Percentiles rank a stretch among this genome's conserved stretches.
Conservation (phyloP, 2,113 vertebrate genomes). For the Indri indri region DNA sequence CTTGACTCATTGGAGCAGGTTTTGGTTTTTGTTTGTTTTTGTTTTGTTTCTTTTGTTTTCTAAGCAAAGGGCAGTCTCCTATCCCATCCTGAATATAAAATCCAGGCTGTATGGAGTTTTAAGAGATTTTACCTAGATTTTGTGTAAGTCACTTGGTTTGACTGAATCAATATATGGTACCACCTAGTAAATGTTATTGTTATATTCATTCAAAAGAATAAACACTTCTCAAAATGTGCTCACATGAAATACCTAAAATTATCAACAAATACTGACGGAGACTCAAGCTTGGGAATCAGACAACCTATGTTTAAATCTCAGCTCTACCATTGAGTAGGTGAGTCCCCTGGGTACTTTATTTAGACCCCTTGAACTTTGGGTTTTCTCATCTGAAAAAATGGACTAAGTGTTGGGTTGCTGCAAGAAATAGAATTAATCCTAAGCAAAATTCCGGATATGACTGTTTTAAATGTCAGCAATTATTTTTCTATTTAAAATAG, state of each 20-base stretch:
- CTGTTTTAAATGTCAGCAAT: background rate
- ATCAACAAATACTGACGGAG: background rate
- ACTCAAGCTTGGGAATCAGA: background rate
- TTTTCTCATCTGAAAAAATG: background rate
- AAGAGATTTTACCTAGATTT: background rate
- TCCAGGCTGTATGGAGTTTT: background rate
- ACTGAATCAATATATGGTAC: background rate
- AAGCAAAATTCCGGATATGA: background rate
- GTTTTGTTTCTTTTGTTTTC: background rate
- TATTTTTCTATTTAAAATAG: conserved; percentile 28
- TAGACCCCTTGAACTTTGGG: background rate
- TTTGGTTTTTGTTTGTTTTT: background rate
- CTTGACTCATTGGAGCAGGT: background rate
- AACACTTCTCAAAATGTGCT: background rate
- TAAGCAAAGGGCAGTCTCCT: background rate
- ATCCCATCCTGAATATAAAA: background rate
- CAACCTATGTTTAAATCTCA: background rate
- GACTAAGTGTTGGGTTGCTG: background rate
- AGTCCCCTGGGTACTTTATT: background rate
- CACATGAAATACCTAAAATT: background rate
- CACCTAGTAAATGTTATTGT: background rate
- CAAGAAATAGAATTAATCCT: background rate
- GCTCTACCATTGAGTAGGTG: background rate
- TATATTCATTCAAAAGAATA: background rate
- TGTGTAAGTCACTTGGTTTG: background rate